Evolutionary conservation across 2,113 vertebrate genomes (phyloP), one percentile per base, ranked within the genome.

Genomic region (Dermatemys mawii): DNA sequence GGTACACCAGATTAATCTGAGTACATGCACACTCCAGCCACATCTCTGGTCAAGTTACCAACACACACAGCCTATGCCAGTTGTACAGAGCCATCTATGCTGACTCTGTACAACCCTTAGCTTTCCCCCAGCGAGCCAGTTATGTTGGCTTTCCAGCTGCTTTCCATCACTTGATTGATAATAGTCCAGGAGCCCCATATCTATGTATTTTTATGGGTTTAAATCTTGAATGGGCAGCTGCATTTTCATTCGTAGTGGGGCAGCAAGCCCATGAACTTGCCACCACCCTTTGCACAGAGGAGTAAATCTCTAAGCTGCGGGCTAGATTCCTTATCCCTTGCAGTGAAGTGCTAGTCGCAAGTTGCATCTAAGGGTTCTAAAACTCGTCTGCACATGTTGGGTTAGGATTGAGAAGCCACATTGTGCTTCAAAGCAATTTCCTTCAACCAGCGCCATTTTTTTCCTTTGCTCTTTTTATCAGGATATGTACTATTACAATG

Each of bases 391-490:
- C 1, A 0, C 38, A 22, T 26, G 5, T 22, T 50, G 10, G 2
- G 8, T 84, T 90, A 88, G 32, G 8, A 46, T 9, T 54, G 38
- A 93, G 26, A 89, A 81, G 16, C 22, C 6, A 67, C 85, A 49
- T 38, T 87, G 13, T 29, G 11, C 27, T 91, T 93, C 75, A 91
- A 94, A 95, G 60, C 67, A 44, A 53, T 90, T 91, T 87, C 92
- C 84, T 78, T 46, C 46, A 2, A 35, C 84, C 87, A 83, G 90
- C 91, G 80, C 19, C 27, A 82, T 90, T 49, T 81, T 60, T 87
- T 26, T 83, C 93, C 87, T 54, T 5, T 49, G 8, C 3, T 96
- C 84, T 80, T 60, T 86, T 86, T 94, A 92, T 94, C 32, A 88
- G 48, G 51, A 70, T 81, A 60, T 51, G 85, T 41, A 50, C 54